Base-by-base conservation (phyloP, 2,113 vertebrate genomes). In the Petaurus breviceps region DNA sequence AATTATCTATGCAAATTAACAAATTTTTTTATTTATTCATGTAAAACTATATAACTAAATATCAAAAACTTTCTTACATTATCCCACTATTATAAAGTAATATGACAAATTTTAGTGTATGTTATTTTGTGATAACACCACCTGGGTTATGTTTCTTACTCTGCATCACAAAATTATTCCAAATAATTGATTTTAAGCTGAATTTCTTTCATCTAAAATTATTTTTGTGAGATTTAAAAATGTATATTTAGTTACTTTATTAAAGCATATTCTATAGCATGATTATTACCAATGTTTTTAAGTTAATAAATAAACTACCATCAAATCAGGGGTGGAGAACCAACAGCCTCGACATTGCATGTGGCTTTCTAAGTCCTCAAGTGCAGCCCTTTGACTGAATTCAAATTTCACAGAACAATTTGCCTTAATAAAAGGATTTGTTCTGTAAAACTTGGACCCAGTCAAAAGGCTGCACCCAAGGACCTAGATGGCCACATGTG, bases 131-230 rank as follows among this genome's bases (percentile, higher is more conserved):
- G 53, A 50, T 55, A 55, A 92, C 2, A 52, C 0, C 54, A 68
- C 22, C 16, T 92, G 50, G 46, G 16, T 22, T 89, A 77, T 61
- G 55, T 92, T n/a, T 43, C 37, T 43, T 84, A 84, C n/a, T 77
- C 77, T 54, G 26, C 91, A 91, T 95, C 90, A 91, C 1, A 91
- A 92, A 95, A 94, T 16, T 94, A 51, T 93, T 94, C 8, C 51
- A 52, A 52, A 25, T 37, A 43, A 25, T 43, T 51, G 0, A 46
- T 52, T 95, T 93, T 92, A 84, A 92, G 90, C 53, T 92, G 31
- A 46, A 93, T 89, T 57, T 51, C 10, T 95, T 93, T 49, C 37
- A 90, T 96, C 94, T 57, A 61, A 93, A 28, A 91, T 1, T 31
- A 92, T 37, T 90, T 94, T 53, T 55, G 52, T 93, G 8, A 94